These are phyloP conservation scores for Sphaerophoria rueppellii DNA, from an alignment of 2,888 invertebrate genomes.

Conservation along the genomic window DNA sequence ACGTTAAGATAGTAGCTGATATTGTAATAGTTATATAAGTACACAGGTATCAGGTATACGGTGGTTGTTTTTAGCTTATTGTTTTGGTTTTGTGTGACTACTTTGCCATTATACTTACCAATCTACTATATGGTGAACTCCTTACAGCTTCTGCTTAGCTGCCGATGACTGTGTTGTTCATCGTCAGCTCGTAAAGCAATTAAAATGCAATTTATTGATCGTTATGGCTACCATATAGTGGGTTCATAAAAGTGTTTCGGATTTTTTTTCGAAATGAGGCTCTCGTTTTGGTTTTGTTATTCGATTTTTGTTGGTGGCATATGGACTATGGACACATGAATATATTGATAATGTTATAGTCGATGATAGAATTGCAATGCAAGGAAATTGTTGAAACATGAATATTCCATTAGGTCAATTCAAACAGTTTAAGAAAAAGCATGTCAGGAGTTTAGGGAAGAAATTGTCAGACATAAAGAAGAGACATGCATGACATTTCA, in stretches of 20 bases:
- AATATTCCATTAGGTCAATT: conserved; percentile 66
- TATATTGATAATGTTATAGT: conserved; percentile 58
- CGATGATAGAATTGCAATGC: conserved; percentile 15
- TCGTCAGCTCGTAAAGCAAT: conserved; percentile 76
- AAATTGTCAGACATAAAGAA: conserved; percentile 7
- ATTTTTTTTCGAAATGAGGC: conserved; percentile 10
- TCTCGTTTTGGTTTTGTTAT: conserved; percentile 5
- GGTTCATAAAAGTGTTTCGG: conserved; percentile 70
- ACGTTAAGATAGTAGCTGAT: no score
- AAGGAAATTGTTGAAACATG: conserved; percentile 40
- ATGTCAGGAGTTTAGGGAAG: conserved; percentile 25
- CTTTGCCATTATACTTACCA: conserved; percentile 32
- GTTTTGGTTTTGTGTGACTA: conserved; percentile 39
- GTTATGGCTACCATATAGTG: conserved; percentile 74
- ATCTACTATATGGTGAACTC: conserved; percentile 40
- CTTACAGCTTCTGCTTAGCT: conserved; percentile 34
- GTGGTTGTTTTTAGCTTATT: no score
- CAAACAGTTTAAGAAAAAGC: not conserved
- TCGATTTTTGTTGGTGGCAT: conserved; percentile 16
- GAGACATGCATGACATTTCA: not conserved
- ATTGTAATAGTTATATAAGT: no score
- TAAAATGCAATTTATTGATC: conserved; percentile 75
- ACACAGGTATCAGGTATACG: no score
- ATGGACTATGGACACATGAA: conserved; percentile 48
- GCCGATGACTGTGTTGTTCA: conserved; percentile 63